These are phyloP conservation scores for Campodea augens DNA, from an alignment of 1,140 invertebrate genomes.

Conservation along the genomic window DNA sequence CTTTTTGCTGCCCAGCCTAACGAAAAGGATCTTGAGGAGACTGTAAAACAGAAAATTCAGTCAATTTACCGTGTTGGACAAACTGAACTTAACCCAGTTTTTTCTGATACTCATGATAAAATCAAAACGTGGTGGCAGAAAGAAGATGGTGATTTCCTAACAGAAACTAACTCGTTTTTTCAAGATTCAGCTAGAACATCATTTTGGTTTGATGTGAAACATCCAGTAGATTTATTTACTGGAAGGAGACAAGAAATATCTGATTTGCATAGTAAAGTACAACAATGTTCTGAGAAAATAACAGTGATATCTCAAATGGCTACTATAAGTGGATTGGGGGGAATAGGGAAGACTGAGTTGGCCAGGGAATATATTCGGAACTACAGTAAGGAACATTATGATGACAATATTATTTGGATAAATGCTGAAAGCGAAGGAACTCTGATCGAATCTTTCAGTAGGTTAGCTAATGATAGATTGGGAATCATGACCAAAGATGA, in stretches of 20 bases:
- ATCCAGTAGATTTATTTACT: constrained; percentile 6
- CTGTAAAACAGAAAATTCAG: constrained; percentile 5
- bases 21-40: not conserved
- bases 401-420: constrained; percentile 15
- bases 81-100: not conserved
- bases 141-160: not conserved
- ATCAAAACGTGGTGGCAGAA: not conserved
- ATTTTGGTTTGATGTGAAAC: too few relatives aligned
- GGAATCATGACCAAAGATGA: constrained; percentile 10
- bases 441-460: constrained; percentile 12
- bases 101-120: not conserved
- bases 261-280: constrained; percentile 5
- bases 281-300: not conserved
- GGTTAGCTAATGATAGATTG: constrained; percentile 10
- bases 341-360: constrained; percentile 16
- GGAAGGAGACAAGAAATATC: constrained; percentile 3
- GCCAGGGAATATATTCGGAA: constrained; percentile 12
- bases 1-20: not conserved
- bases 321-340: constrained; percentile 14
- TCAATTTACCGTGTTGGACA: not conserved
- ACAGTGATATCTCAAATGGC: constrained; percentile 3
- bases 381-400: constrained; percentile 11
- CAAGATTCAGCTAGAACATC: too few relatives aligned
- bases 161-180: not conserved
- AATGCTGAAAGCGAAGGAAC: constrained; percentile 13